Evolutionary conservation across 2,888 invertebrate genomes (phyloP), one percentile per base, ranked within the genome.

Genomic region (Dynastes maya): DNA sequence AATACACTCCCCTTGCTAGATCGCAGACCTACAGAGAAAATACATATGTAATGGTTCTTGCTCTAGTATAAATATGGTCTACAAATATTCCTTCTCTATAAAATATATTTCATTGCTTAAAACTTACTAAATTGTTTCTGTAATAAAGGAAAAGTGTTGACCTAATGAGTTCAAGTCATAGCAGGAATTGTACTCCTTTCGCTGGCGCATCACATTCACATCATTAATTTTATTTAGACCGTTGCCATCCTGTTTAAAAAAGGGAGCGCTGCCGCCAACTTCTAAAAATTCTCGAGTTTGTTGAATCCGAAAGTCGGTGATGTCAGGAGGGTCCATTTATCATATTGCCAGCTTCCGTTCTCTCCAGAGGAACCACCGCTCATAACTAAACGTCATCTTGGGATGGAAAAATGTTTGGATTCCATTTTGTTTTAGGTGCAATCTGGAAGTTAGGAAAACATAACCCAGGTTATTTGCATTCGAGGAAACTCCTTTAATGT

Each of bases 371-470:
- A 83, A 83, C 84, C 83, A 81, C 83, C 83, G 83, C 83, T 85
- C 84, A 83, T 84, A 84, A 83, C 83, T 85, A 84, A 85, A 84
- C 82, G 84, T 85, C 84, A 84, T 83, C 84, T 81, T 80, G 83
- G 84, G 84, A 84, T 83, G 82, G 83, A 83, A 84, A 84, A 84
- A 83, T 84, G 82, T 82, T 83, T 82, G 82, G 81, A 82, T 83
- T 83, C 81, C 81, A 82, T 83, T 83, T 83, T 82, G 82, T 82
- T 82, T 80, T 80, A 82, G 81, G 80, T 80, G 74, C 77, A 72
- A 72, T 78, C 64, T 78, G 37, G 32, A 63, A 70, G 76, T 76
- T 71, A 32, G 72, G 67, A 51, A 65, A 67, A 78, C 78, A 45
- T 45, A 74, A 74, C 74, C 74, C 40, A 65, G 58, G 67, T 40